These are phyloP conservation scores for Enteromius trimaculatus DNA, from an alignment of 2,797 vertebrate genomes.

Conservation along the genomic window DNA sequence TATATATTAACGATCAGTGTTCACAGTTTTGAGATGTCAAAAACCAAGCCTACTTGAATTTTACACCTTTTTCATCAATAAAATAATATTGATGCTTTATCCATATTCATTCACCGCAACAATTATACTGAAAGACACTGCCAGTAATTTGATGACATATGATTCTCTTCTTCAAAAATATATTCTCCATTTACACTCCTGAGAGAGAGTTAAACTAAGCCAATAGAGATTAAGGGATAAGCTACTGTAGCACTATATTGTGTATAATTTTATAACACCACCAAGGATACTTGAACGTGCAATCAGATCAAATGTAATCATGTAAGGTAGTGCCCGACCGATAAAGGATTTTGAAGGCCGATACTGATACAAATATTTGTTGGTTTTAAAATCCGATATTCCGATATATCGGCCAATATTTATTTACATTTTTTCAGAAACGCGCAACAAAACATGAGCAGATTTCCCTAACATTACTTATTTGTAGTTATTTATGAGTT, in stretches of 20 bases:
- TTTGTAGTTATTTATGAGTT: too few species aligned
- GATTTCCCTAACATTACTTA: too few species aligned
- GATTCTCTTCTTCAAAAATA: background rate
- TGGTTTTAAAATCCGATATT: too few species aligned
- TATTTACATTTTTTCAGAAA: too few species aligned
- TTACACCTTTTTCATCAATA: background rate
- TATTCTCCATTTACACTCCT: background rate
- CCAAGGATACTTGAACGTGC: background rate
- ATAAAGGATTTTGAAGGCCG: too few species aligned
- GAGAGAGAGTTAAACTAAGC: conserved; percentile 1
- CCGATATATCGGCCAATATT: too few species aligned
- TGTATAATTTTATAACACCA: background rate
- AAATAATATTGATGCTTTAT: background rate
- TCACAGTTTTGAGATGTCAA: background rate
- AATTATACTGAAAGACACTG: background rate
- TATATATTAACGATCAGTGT: background rate
- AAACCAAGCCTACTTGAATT: background rate
- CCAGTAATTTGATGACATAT: background rate
- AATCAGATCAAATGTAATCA: background rate
- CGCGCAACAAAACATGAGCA: too few species aligned
- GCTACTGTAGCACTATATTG: background rate
- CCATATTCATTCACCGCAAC: background rate
- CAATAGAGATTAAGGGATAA: background rate
- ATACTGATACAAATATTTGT: too few species aligned
- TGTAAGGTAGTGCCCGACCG: background rate